Evolutionary conservation across 2,888 invertebrate genomes (phyloP).

Genomic region (Busseola fusca): DNA sequence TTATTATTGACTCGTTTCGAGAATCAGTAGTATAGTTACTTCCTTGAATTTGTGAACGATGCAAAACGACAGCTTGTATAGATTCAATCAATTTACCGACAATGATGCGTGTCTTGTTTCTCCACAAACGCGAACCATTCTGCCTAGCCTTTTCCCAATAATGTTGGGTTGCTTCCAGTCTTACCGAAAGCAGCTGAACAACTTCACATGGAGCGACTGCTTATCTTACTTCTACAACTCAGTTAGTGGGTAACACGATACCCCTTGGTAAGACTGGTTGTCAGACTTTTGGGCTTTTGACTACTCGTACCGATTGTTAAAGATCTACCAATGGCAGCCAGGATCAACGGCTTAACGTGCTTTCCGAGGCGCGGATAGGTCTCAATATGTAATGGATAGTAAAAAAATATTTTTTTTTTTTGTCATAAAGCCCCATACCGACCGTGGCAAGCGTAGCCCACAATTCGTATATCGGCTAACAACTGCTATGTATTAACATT

Average conservation of each 20-base stretch:
- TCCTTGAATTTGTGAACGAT: too few relatives aligned
- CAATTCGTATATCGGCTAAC: constrained; percentile 7
- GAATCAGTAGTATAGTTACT: too few relatives aligned
- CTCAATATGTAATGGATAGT: not conserved
- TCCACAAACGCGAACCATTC: not conserved
- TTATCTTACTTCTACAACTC: not conserved
- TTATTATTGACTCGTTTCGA: too few relatives aligned
- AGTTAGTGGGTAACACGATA: not conserved
- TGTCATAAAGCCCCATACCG: too few relatives aligned
- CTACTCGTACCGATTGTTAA: not conserved
- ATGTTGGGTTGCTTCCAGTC: too few relatives aligned
- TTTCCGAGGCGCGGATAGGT: not conserved
- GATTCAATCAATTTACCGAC: constrained; percentile 24
- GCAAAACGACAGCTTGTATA: not conserved
- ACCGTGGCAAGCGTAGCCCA: not conserved
- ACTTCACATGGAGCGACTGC: not conserved
- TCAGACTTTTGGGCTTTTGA: not conserved
- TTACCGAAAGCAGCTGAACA: too few relatives aligned
- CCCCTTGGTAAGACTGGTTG: not conserved
- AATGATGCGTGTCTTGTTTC: not conserved
- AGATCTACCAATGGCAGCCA: not conserved
- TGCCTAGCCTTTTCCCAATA: too few relatives aligned
- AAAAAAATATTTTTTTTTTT: not conserved
- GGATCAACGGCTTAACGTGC: not conserved
- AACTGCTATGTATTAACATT: constrained; percentile 40